Conservation (phyloP, 2,113 vertebrate species). For the Tachycineta bicolor region DNA sequence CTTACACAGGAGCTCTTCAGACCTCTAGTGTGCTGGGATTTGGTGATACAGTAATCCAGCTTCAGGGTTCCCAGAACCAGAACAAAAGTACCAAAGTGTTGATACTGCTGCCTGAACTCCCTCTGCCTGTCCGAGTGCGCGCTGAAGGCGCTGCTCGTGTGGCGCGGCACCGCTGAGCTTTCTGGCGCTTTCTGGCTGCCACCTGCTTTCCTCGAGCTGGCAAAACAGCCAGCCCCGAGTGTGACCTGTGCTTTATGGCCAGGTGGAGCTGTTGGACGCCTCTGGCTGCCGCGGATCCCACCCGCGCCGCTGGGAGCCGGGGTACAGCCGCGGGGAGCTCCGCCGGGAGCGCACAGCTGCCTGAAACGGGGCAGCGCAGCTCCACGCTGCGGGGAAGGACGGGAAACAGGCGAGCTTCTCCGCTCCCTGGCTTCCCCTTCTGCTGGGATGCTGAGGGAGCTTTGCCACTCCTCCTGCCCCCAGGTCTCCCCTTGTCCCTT, state of each 20-base stretch:
- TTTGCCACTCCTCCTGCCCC: rapidly evolving
- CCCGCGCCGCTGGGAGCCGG: not conserved
- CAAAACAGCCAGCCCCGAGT: not conserved
- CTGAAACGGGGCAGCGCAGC: not conserved
- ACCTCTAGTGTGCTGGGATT: not conserved
- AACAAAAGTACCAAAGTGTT: not conserved
- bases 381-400: constrained; percentile 36
- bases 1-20: not conserved
- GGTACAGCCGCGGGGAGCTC: not conserved
- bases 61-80: not conserved
- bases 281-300: not conserved
- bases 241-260: not conserved
- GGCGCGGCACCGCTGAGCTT: rapidly evolving
- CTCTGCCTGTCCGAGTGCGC: rapidly evolving
- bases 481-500: not conserved
- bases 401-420: not conserved
- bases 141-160: not conserved
- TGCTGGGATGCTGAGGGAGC: not conserved
- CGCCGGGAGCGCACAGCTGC: not conserved
- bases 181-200: not conserved
- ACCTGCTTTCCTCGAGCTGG: not conserved
- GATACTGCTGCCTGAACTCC: not conserved
- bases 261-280: not conserved
- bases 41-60: not conserved
- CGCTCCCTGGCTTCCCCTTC: not conserved